Conservation (phyloP, 2,797 vertebrate genomes). For the Trachops cirrhosus region DNA sequence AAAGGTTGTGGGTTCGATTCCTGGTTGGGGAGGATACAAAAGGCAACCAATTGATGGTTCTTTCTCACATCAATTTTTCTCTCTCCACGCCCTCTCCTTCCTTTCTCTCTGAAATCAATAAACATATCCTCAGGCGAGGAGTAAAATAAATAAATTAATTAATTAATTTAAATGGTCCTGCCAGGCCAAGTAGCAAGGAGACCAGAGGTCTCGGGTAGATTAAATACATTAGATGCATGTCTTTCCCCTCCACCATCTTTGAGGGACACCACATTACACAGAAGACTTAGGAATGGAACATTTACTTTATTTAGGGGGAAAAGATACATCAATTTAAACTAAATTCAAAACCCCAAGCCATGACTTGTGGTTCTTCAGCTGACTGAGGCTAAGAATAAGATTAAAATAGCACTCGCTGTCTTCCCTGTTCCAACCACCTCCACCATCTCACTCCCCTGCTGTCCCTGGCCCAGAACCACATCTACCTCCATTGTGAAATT, state of each 20-base stretch:
- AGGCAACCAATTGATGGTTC: background rate
- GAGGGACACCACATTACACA: constrained; percentile 5
- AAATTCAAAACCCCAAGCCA: constrained; percentile 49
- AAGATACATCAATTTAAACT: background rate
- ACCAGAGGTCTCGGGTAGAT: background rate
- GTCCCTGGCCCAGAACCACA: background rate
- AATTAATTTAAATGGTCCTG: background rate
- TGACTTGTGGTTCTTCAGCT: constrained; percentile 10
- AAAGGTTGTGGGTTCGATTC: background rate
- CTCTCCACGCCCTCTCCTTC: background rate
- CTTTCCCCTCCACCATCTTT: background rate
- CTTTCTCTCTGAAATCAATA: background rate
- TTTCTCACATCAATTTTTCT: background rate
- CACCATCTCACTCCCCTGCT: background rate
- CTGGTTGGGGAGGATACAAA: background rate
- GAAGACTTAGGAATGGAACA: background rate
- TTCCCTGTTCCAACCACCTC: background rate
- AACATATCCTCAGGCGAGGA: background rate
- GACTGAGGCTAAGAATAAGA: constrained; percentile 10
- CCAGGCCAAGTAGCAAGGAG: background rate
- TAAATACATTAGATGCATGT: background rate
- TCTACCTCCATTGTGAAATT: background rate
- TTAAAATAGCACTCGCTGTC: background rate
- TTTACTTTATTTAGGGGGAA: constrained; percentile 15
- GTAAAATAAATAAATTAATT: background rate